Percentiles rank a stretch among this genome's conserved stretches.
phyloP scores from a whole-genome alignment of 2,797 vertebrate species.

The Rhinoraja longicauda region DNA sequence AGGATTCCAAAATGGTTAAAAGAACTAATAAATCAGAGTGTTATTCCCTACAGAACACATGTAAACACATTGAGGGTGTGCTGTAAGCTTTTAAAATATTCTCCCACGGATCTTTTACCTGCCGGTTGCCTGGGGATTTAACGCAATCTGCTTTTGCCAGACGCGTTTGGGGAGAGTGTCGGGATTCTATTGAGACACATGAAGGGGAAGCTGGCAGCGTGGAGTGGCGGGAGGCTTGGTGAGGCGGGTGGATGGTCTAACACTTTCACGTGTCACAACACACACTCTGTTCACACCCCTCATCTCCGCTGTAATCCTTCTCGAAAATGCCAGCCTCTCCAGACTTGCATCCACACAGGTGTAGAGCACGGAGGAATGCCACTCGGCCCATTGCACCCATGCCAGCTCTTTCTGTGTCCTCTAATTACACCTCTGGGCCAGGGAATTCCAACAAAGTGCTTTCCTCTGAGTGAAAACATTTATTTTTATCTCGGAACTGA shows the following conservation, averaged over 20 bases:
- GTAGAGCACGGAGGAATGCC: not conserved
- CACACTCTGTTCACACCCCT: not conserved
- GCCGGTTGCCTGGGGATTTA: not conserved
- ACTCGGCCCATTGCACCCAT: not conserved
- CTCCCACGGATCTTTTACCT: not conserved
- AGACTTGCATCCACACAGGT: not conserved
- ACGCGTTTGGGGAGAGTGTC: not conserved
- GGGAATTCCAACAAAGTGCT: too few relatives aligned
- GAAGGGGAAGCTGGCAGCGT: not conserved
- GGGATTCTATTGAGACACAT: conserved; percentile 28
- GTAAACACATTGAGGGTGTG: not conserved
- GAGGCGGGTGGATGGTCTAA: conserved; percentile 17
- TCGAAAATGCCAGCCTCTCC: not conserved
- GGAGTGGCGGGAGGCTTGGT: not conserved
- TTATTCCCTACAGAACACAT: not conserved
- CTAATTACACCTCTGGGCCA: not conserved
- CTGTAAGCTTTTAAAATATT: not conserved
- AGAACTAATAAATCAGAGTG: not conserved
- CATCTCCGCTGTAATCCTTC: not conserved
- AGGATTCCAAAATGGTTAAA: not conserved
- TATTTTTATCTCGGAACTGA: too few relatives aligned
- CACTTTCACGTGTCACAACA: not conserved
- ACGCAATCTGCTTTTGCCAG: not conserved
- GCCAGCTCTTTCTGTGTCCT: not conserved
- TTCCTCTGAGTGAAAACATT: too few relatives aligned